Percentiles rank a stretch among this genome's conserved stretches.
phyloP scores from a whole-genome alignment of 2,888 invertebrate species.

The Oxyscelio sp. region DNA sequence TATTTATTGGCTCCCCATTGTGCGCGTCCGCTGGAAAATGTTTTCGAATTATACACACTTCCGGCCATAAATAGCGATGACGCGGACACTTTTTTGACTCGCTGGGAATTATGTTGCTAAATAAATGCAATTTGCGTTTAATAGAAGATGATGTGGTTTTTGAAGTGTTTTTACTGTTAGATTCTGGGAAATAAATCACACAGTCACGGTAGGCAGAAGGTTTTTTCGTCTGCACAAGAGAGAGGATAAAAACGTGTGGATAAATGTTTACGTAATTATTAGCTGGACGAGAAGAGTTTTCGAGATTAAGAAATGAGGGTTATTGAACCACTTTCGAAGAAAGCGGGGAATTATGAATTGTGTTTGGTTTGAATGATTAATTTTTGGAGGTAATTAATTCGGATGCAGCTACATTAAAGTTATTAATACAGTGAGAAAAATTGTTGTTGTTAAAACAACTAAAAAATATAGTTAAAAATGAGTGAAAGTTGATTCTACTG shows the following conservation, averaged over 20 bases:
- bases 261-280: background rate
- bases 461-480: too few species aligned
- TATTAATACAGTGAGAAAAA: too few species aligned
- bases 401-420: too few species aligned
- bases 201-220: background rate
- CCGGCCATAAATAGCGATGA: conserved; percentile 28
- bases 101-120: conserved; percentile 16
- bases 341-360: too few species aligned
- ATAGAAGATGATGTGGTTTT: conserved; percentile 39
- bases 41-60: conserved; percentile 18
- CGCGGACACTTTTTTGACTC: background rate
- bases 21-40: conserved; percentile 25
- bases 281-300: background rate
- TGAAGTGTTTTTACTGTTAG: conserved; percentile 36
- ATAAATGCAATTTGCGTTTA: conserved; percentile 48
- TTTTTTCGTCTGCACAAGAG: background rate
- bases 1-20: conserved; percentile 8
- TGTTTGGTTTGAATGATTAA: too few species aligned
- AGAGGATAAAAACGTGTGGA: background rate
- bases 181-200: conserved; percentile 14
- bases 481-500: too few species aligned
- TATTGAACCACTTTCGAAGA: too few species aligned
- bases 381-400: too few species aligned
- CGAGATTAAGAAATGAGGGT: background rate
- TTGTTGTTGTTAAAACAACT: too few species aligned